A percentile compares a stretch with the other conserved stretches of the same genome.
phyloP scores from a whole-genome alignment of 1,140 invertebrate genomes.

The Luehdorfia chinensis region DNA sequence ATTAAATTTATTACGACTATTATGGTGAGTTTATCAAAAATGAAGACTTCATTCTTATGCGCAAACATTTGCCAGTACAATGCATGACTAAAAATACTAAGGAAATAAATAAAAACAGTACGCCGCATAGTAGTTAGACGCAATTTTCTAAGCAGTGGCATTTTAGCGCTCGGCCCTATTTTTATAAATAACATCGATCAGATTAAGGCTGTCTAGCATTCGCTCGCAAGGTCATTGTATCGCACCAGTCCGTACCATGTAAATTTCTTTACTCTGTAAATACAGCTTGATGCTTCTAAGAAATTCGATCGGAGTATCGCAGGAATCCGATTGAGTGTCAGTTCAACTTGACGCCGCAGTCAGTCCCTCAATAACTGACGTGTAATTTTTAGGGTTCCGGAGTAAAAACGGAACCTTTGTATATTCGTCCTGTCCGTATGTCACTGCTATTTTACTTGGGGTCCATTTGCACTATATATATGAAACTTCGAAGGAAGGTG shows the following conservation, averaged over 20 bases:
- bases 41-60: no score
- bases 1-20: no score
- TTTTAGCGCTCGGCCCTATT: constrained; percentile 19
- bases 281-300: constrained; percentile 28
- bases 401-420: no score
- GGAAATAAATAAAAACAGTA: constrained; percentile 9
- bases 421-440: no score
- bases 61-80: no score
- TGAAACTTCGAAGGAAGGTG: no score
- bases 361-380: constrained; percentile 5
- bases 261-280: constrained; percentile 40
- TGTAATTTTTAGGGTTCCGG: no score
- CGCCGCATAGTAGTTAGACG: not conserved
- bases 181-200: constrained; percentile 50
- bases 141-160: constrained; percentile 4
- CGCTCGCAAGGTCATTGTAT: constrained; percentile 53
- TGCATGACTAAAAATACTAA: constrained; percentile 9
- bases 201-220: constrained; percentile 21
- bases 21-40: not conserved
- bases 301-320: constrained; percentile 18
- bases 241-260: constrained; percentile 67
- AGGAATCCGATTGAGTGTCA: constrained; percentile 14
- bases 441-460: no score
- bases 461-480: no score
- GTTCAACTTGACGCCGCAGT: constrained; percentile 6